A percentile compares a stretch with the other conserved stretches of the same genome.
phyloP scores from a whole-genome alignment of 2,113 vertebrate species.

The Delphinus delphis region DNA sequence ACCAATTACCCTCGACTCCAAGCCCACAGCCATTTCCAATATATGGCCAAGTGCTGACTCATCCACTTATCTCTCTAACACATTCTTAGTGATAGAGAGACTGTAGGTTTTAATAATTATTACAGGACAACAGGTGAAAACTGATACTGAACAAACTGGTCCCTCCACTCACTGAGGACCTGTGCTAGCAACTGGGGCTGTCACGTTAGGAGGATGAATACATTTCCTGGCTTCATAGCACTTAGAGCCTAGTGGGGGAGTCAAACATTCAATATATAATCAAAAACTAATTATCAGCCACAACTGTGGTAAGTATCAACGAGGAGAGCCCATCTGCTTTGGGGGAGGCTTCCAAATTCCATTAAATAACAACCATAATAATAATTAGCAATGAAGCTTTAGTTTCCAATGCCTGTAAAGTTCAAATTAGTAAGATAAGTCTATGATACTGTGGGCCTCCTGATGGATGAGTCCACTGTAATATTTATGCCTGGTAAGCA shows the following conservation, averaged over 20 bases:
- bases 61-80: background rate
- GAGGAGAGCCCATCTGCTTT: conserved; percentile 49
- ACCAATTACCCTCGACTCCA: background rate
- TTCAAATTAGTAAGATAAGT: conserved; percentile 49
- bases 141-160: background rate
- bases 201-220: background rate
- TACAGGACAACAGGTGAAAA: background rate
- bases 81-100: background rate
- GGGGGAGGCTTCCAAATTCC: conserved; percentile 34
- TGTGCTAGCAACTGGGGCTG: background rate
- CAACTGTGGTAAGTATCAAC: conserved; percentile 22
- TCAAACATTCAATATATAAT: background rate
- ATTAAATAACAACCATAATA: conserved; percentile 35
- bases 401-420: background rate
- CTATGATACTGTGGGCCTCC: conserved; percentile 32
- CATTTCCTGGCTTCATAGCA: background rate
- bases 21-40: background rate
- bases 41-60: background rate
- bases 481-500: conserved; percentile 68
- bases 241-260: background rate
- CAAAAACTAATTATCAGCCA: conserved; percentile 33
- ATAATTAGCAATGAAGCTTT: conserved; percentile 33
- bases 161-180: background rate
- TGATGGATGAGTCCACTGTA: conserved; percentile 57
- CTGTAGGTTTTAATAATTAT: background rate